These are phyloP conservation scores for Bembecia ichneumoniformis DNA, from an alignment of 2,888 invertebrate genomes.

Conservation along the genomic window DNA sequence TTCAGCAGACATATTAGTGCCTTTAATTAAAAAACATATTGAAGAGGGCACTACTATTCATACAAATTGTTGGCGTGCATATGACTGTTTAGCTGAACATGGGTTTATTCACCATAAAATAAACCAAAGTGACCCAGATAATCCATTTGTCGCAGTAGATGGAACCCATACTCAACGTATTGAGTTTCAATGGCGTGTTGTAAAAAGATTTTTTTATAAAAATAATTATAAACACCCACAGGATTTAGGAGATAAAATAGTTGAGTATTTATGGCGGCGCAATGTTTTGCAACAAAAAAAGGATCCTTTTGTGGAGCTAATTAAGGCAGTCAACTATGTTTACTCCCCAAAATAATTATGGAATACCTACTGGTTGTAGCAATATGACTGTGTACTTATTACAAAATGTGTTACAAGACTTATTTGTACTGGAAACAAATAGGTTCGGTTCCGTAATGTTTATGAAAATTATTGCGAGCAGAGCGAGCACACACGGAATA, in stretches of 20 bases:
- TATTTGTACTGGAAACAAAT: too few relatives aligned
- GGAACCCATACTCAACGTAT: background rate
- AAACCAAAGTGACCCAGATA: background rate
- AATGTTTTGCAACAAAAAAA: too few relatives aligned
- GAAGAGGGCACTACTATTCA: slow-evolving; percentile 12
- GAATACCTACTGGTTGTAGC: too few relatives aligned
- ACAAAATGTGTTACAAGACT: too few relatives aligned
- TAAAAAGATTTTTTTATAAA: background rate
- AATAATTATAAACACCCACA: background rate
- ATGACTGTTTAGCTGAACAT: background rate
- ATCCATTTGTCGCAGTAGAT: background rate
- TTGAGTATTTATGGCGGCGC: too few relatives aligned
- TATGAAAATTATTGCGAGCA: too few relatives aligned
- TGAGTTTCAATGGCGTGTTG: background rate
- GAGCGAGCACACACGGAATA: too few relatives aligned
- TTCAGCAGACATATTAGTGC: slow-evolving; percentile 14
- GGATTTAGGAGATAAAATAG: too few relatives aligned
- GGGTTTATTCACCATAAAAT: background rate
- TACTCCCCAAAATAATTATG: too few relatives aligned
- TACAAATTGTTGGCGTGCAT: slow-evolving; percentile 14
- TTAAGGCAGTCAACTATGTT: background rate
- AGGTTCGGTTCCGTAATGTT: too few relatives aligned
- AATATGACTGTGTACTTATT: too few relatives aligned
- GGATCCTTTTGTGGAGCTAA: background rate
- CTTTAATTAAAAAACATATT: slow-evolving; percentile 18